These are phyloP conservation scores for Acipenser oxyrinchus DNA, from an alignment of 2,797 vertebrate species.

Conservation along the genomic window DNA sequence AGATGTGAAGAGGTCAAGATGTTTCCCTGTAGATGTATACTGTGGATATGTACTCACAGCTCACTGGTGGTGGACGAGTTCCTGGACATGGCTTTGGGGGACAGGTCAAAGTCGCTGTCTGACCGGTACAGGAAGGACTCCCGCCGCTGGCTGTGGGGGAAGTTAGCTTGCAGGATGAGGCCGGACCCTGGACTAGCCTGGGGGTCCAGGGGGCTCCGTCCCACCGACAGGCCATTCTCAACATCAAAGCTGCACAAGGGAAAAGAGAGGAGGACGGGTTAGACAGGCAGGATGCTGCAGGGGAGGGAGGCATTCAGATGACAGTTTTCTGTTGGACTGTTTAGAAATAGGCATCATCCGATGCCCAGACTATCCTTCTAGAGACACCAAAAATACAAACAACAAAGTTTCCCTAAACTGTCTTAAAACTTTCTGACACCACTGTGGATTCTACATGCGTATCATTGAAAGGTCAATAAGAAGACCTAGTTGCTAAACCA, in stretches of 20 bases:
- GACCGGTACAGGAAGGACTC: slow-evolving; percentile 93
- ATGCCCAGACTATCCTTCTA: slow-evolving; percentile 36
- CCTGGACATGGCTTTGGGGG: slow-evolving; percentile 76
- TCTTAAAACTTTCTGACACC: no score
- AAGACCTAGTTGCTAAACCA: no score
- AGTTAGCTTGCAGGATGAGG: slow-evolving; percentile 65
- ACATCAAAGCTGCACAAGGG: slow-evolving; percentile 74
- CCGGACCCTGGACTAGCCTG: slow-evolving; percentile 69
- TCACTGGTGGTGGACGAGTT: slow-evolving; percentile 82
- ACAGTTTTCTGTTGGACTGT: no score
- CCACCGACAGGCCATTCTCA: slow-evolving; percentile 74
- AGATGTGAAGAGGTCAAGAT: no score
- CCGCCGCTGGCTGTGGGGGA: slow-evolving; percentile 75
- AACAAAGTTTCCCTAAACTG: slow-evolving; percentile 20
- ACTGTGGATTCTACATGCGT: no score
- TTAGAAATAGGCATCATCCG: slow-evolving; percentile 9
- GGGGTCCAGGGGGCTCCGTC: slow-evolving; percentile 63
- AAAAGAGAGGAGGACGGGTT: slow-evolving; percentile 12
- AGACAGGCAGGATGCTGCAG: no score
- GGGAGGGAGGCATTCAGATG: neutral
- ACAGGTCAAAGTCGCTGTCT: slow-evolving; percentile 85
- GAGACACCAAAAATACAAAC: slow-evolving; percentile 22
- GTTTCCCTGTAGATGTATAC: no score
- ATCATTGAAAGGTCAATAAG: no score
- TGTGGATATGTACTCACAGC: slow-evolving; percentile 62